phyloP scores from a whole-genome alignment of 1,140 invertebrate genomes.

The Acyrthosiphon pisum region DNA sequence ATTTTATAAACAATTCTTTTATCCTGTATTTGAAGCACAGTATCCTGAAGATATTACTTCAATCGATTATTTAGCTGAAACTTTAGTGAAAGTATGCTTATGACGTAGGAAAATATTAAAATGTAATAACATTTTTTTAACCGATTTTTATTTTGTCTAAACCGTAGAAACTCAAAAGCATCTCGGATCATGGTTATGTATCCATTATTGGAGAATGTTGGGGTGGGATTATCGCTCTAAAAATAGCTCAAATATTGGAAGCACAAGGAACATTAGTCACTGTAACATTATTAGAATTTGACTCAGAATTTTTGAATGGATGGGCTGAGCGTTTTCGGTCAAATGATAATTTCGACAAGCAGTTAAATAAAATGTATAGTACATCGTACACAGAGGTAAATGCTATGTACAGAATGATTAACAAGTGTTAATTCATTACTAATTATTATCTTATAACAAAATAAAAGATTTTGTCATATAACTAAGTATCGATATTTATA shows the following conservation, averaged over 20 bases:
- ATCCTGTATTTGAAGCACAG: conserved; percentile 49
- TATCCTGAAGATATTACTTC: not conserved
- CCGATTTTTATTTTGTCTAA: not conserved
- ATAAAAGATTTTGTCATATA: not conserved
- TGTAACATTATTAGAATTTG: conserved; percentile 22
- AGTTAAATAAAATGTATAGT: not conserved
- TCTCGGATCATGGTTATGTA: not conserved
- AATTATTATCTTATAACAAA: not conserved
- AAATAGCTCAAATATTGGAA: conserved; percentile 56
- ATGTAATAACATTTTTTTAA: not conserved
- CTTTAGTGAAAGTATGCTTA: not conserved
- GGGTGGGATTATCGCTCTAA: conserved; percentile 58
- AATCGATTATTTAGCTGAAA: not conserved
- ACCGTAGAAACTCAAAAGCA: not conserved
- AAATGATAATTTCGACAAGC: not conserved
- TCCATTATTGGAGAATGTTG: conserved; percentile 31
- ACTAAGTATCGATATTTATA: no score
- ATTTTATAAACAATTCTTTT: not conserved
- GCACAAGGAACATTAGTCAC: not conserved
- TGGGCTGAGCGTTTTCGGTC: conserved; percentile 9
- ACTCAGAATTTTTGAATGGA: not conserved
- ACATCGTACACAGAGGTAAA: not conserved
- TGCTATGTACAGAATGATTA: not conserved
- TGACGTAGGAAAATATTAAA: not conserved
- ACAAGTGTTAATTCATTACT: not conserved